Evolutionary conservation across 2,113 vertebrate species (phyloP), one percentile per base, ranked within the genome.

Genomic region (Mystacornis crossleyi): DNA sequence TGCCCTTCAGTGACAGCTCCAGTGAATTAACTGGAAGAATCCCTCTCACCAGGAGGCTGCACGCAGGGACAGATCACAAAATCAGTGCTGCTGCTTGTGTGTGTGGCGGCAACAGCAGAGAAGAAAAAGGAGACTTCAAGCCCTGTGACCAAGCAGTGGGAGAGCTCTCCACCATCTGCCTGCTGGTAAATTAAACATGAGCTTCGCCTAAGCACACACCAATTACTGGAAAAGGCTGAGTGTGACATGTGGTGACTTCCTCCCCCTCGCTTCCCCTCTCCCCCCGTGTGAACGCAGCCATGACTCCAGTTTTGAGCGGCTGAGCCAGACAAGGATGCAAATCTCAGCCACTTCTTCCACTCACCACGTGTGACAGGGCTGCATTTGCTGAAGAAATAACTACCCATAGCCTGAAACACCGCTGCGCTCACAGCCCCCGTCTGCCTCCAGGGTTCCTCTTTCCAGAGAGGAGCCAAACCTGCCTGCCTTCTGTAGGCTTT

Each of bases 281-380:
- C 40, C 40, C 28, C 50, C 1, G 0, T 45, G 61, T n/a, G 79
- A 90, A 55, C 3, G 0, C 4, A 31, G 79, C 78, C 12, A 0
- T 5, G 19, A 34, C 58, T 86, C 57, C 20, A 17, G 2, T 26
- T 65, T 33, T 8, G 73, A 64, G 89, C 57, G 42, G 67, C 83
- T 71, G 58, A n/a, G 42, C 25, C 84, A 38, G 50, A 28, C 73
- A 28, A 14, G 47, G 62, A 94, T 83, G 74, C 81, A 93, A 90
- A 88, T 93, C 79, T 91, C 89, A 51, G 53, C 38, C 79, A 42
- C 62, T 96, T 65, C 89, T 95, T 82, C 70, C 60, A 25, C 84
- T 82, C 66, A 7, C 42, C 90, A 50, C 47, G 25, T 28, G 48
- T 72, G 50, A 75, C 20, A 62, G 21, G 34, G 66, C 60, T 62